Percentiles rank a stretch among this genome's conserved stretches.
phyloP scores from a whole-genome alignment of 2,888 invertebrate genomes.

The Panopea generosa region DNA sequence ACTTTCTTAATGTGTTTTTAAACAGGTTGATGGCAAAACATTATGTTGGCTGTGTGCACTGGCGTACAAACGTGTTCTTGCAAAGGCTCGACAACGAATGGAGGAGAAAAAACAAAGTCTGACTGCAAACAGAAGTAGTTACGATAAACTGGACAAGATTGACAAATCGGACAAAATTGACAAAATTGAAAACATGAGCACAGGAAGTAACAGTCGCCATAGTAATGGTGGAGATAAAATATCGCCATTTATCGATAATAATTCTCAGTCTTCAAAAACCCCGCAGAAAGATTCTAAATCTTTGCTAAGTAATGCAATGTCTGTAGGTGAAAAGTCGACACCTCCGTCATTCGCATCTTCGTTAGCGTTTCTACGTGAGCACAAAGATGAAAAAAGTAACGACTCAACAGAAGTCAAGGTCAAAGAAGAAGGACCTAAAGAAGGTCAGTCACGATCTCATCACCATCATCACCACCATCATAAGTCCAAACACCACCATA shows the following conservation, averaged over 20 bases:
- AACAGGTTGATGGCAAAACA: constrained; percentile 96
- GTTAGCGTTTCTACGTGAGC: constrained; percentile 59
- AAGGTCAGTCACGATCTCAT: constrained; percentile 61
- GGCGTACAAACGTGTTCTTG: constrained; percentile 95
- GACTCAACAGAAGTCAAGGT: constrained; percentile 51
- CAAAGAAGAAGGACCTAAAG: constrained; percentile 55
- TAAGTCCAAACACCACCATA: constrained; percentile 68
- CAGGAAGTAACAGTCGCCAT: constrained; percentile 59
- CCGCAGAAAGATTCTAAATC: constrained; percentile 53
- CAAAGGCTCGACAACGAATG: constrained; percentile 89
- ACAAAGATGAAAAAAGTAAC: constrained; percentile 61
- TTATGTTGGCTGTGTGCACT: constrained; percentile 98
- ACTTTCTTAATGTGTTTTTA: too few species aligned
- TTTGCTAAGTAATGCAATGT: constrained; percentile 16
- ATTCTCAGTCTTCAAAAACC: constrained; percentile 40
- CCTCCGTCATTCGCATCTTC: constrained; percentile 62
- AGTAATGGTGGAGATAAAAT: constrained; percentile 58
- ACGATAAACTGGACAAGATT: constrained; percentile 63
- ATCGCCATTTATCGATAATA: constrained; percentile 53
- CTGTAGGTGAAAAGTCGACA: constrained; percentile 55
- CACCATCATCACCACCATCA: constrained; percentile 71
- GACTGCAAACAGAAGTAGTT: constrained; percentile 55
- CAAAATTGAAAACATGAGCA: constrained; percentile 51
- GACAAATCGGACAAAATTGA: constrained; percentile 63
- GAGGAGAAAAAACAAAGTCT: constrained; percentile 66